phyloP scores from a whole-genome alignment of 2,113 vertebrate genomes.

The Hoplias malabaricus region DNA sequence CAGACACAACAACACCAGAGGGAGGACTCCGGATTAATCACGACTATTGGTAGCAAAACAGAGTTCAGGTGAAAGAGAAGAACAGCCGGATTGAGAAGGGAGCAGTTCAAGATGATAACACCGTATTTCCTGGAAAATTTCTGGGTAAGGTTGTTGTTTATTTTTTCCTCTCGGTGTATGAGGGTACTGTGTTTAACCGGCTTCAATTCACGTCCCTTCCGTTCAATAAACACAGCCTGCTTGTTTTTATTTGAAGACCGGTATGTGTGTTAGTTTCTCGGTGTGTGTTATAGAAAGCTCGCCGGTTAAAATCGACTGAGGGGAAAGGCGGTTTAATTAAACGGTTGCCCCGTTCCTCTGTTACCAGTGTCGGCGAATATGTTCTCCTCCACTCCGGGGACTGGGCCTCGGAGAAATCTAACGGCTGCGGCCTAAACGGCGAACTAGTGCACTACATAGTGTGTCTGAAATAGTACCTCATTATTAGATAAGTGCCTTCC shows the following conservation, averaged over 20 bases:
- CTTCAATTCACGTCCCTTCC: conserved; percentile 5
- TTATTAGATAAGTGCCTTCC: no score
- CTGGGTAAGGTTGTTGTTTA: conserved; percentile 83
- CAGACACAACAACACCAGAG: conserved; percentile 66
- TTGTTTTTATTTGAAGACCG: conserved; percentile 22
- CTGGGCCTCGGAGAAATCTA: conserved; percentile 73
- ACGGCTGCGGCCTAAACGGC: no score
- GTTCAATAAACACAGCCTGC: not conserved
- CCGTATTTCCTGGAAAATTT: conserved; percentile 92
- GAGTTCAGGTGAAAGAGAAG: conserved; percentile 37
- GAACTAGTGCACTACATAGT: no score
- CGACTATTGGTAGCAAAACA: conserved; percentile 50
- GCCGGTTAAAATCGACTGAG: conserved; percentile 22
- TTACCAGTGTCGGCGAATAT: conserved; percentile 56
- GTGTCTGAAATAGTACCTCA: no score
- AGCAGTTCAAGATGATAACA: conserved; percentile 81
- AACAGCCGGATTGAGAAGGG: conserved; percentile 52
- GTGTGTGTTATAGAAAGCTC: not conserved
- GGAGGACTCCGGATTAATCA: conserved; percentile 67
- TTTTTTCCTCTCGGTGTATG: conserved; percentile 24
- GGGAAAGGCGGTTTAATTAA: conserved; percentile 13
- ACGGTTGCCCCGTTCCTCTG: conserved; percentile 28
- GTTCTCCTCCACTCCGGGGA: conserved; percentile 65
- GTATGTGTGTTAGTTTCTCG: not conserved
- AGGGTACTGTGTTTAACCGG: conserved; percentile 44